A percentile compares a stretch with the other conserved stretches of the same genome.
Conservation (phyloP, 2,888 invertebrate genomes). For the Eupithecia tripunctaria region DNA sequence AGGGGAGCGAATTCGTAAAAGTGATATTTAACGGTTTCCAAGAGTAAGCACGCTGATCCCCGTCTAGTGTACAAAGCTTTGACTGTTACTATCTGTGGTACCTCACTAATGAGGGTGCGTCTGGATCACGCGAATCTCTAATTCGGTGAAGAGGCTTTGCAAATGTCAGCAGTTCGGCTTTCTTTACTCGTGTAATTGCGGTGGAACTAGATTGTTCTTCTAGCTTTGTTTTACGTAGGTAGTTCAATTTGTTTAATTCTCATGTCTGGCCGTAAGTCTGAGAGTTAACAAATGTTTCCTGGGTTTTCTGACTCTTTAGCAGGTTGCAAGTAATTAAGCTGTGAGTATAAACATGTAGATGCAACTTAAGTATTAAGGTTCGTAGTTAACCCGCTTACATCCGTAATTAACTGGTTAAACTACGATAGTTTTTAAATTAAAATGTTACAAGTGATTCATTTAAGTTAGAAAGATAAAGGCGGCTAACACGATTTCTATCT, state of each 20-base stretch:
- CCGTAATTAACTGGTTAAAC: too few species aligned
- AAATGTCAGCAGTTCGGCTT: constrained; percentile 40
- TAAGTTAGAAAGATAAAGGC: neutral
- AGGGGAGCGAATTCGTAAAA: neutral
- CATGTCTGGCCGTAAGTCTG: neutral
- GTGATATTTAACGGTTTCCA: neutral
- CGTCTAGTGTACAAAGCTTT: neutral
- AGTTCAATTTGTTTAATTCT: neutral
- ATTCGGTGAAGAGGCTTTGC: constrained; percentile 43
- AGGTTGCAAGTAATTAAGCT: neutral
- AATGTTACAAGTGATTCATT: neutral
- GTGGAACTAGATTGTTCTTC: constrained; percentile 13
- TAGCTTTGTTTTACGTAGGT: neutral
- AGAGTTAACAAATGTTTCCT: constrained; percentile 1
- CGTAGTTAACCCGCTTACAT: too few species aligned
- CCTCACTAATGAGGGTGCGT: constrained; percentile 37
- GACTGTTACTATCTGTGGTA: constrained; percentile 9
- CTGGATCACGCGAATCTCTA: constrained; percentile 48
- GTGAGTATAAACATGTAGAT: too few species aligned
- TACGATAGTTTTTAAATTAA: too few species aligned
- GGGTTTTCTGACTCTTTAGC: neutral
- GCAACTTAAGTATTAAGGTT: too few species aligned
- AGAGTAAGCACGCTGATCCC: neutral
- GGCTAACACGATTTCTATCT: neutral
- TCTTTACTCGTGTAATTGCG: constrained; percentile 23